Conservation (phyloP, 1,140 invertebrate species). For the Proctacanthus coquilletti region DNA sequence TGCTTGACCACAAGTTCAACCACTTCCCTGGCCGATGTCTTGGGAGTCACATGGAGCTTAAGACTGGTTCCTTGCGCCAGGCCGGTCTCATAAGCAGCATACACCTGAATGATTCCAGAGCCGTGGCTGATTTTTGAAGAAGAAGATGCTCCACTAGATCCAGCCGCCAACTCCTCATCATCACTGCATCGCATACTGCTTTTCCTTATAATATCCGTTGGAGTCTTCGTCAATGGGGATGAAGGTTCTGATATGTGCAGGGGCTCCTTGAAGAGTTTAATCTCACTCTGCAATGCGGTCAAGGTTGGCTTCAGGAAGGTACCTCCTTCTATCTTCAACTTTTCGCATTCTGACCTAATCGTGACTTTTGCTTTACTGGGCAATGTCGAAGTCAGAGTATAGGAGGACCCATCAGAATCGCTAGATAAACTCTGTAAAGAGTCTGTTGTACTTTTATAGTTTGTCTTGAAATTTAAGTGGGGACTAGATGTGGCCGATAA, state of each 20-base stretch:
- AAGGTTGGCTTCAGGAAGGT: conserved; percentile 30
- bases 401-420: conserved; percentile 40
- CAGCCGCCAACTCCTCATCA: neutral
- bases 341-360: neutral
- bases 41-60: conserved; percentile 77
- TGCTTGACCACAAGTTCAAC: conserved; percentile 88
- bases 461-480: conserved; percentile 21
- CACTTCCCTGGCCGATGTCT: conserved; percentile 83
- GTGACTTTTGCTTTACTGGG: conserved; percentile 4
- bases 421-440: conserved; percentile 46
- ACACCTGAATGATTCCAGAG: conserved; percentile 68
- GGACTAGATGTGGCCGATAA: conserved; percentile 17
- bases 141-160: too few relatives aligned
- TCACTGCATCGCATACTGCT: neutral
- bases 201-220: neutral
- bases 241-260: conserved; percentile 3
- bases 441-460: conserved; percentile 29
- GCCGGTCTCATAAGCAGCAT: conserved; percentile 88
- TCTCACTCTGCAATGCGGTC: conserved; percentile 18
- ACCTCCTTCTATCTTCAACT: conserved; percentile 29
- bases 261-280: conserved; percentile 1
- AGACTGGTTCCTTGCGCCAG: conserved; percentile 80
- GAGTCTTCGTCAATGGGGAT: neutral
- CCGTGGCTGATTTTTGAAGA: too few relatives aligned
- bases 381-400: conserved; percentile 22